Evolutionary conservation across 2,113 vertebrate species (phyloP), one percentile per base, ranked within the genome.

Genomic region (Microcebus ravelobensis): DNA sequence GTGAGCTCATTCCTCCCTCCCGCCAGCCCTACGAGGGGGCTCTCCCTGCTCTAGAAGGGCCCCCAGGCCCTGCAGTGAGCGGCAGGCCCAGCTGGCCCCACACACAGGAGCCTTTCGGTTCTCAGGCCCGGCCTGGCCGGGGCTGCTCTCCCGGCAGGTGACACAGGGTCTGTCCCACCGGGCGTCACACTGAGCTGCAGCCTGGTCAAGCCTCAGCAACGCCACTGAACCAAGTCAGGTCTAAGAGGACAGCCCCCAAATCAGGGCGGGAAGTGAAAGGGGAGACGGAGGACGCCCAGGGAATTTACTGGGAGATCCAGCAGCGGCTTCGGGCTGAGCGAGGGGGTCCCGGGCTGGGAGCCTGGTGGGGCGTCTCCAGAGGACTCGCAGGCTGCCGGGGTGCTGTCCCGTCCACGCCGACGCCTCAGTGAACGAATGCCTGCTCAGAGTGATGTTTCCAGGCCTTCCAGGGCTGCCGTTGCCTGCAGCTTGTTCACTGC

Each of bases 381-480:
- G 36, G 55, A 29, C n/a, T 18, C 2, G 6, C 55, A 13, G 29
- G 45, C 18, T 21, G 18, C 17, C 27, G 20, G 17, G 45, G 29
- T 15, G 2, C 2, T 17, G 45, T 31, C 1, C 3, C 31, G 50
- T 81, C 52, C 13, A 23, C 27, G 52, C 52, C 27, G 79, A 59
- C 34, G 6, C 52, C 10, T 1, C 23, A 0, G 55, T 27, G 0
- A 11, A 65, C 63, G 0, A 11, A 65, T 45, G 27, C 34, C 48
- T 39, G 63, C 79, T 42, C 27, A 17, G 3, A 55, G 29, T 8
- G 14, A 29, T 1, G n/a, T 8, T 15, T 7, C 13, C 79, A 80
- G n/a, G 8, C n/a, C 14, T 12, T 18, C 10, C 13, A 0, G 29
- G n/a, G 50, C 50, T n/a, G 52, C 12, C 25, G 77, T 12, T 34